Percentiles rank a stretch among this genome's conserved stretches.
Conservation (phyloP, 2,113 vertebrate species). For the Sceloporus tristichus region DNA sequence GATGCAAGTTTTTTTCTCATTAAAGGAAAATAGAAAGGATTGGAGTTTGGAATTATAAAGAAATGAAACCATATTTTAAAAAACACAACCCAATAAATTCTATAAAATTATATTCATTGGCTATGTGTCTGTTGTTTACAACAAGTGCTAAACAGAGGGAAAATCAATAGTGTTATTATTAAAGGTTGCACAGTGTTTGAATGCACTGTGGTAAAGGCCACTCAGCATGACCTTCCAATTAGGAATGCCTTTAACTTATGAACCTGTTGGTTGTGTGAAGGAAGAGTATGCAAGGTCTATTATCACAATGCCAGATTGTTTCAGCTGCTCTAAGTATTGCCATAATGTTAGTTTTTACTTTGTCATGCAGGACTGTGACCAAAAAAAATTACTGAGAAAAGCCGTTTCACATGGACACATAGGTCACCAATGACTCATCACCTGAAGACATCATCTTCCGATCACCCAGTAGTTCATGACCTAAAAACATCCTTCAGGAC, state of each 20-base stretch:
- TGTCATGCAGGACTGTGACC: neutral
- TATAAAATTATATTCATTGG: neutral
- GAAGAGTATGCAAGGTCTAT: neutral
- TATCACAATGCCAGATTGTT: neutral
- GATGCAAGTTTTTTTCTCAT: neutral
- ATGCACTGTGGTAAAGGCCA: slow-evolving; percentile 2
- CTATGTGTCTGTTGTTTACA: neutral
- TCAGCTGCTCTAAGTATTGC: neutral
- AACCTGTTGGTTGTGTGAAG: neutral
- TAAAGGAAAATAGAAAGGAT: neutral
- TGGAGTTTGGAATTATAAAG: neutral
- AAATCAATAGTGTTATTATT: slow-evolving; percentile 11
- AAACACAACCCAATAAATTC: too few species aligned
- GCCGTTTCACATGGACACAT: too few species aligned
- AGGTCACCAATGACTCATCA: too few species aligned
- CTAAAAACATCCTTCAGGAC: neutral
- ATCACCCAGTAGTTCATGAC: neutral
- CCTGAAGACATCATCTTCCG: neutral
- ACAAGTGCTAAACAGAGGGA: slow-evolving; percentile 6
- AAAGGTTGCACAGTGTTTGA: neutral
- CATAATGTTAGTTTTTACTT: neutral
- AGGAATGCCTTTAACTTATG: neutral
- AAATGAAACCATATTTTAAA: too few species aligned
- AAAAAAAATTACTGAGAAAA: neutral
- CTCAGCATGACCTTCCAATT: neutral